Percentiles rank a stretch among this genome's conserved stretches.
Conservation (phyloP, 2,113 vertebrate genomes). For the Apeltes quadracus region DNA sequence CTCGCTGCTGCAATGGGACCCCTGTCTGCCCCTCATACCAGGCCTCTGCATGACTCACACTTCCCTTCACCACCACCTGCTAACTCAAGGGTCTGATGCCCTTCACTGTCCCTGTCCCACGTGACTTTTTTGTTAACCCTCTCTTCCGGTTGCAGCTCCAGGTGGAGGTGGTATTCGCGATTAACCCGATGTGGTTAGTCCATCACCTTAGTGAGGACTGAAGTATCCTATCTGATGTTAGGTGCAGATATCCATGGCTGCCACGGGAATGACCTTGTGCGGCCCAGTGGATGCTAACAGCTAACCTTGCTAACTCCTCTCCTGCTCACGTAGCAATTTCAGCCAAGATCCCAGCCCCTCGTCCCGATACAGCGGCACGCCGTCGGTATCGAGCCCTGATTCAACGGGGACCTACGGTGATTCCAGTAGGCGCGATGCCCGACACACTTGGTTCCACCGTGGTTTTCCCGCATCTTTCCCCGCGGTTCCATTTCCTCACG, state of each 20-base stretch:
- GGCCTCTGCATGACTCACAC: slow-evolving; percentile 53
- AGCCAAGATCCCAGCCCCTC: too few species aligned
- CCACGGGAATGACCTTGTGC: neutral
- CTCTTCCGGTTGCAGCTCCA: neutral
- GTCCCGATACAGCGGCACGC: too few species aligned
- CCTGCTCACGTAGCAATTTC: neutral
- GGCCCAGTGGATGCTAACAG: neutral
- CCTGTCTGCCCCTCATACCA: slow-evolving; percentile 55
- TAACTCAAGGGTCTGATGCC: slow-evolving; percentile 40
- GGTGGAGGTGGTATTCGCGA: neutral
- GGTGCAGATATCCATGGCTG: neutral
- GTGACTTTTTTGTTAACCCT: neutral
- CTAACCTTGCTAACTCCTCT: neutral
- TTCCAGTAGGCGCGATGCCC: neutral
- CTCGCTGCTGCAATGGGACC: slow-evolving; percentile 53
- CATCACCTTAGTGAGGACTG: neutral
- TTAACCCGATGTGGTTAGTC: neutral
- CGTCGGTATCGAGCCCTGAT: too few species aligned
- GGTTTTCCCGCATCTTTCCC: slow-evolving; percentile 5
- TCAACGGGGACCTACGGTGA: too few species aligned
- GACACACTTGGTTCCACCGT: too few species aligned
- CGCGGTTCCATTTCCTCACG: slow-evolving; percentile 15
- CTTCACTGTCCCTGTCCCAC: slow-evolving; percentile 26
- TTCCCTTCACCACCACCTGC: slow-evolving; percentile 53
- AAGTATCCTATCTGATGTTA: neutral